Base-by-base conservation (phyloP, 2,113 vertebrate species). In the Cyprinodon variegatus region DNA sequence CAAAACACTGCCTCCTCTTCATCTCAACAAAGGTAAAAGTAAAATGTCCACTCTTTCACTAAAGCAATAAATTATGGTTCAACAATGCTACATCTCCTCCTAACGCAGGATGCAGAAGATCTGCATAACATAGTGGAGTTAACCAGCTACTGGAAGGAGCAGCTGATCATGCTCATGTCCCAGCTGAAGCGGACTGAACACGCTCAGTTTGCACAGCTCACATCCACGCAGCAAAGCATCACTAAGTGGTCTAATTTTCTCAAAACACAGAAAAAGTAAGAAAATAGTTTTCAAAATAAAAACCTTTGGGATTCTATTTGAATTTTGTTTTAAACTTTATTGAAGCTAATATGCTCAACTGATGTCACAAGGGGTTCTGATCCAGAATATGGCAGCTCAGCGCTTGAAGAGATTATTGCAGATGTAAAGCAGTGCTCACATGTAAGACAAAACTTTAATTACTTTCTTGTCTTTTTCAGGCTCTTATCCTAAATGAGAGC, bases 81-180 rank as follows among this genome's bases (percentile, higher is more conserved):
- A 6, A 70, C 64, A 37, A 3, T 77, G 43, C 74, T 9, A 48
- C 37, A 76, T 37, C 61, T 6, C n/a, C 15, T 74, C 64, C 70
- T 72, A 39, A 40, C 86, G 48, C 70, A 97, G 96, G 96, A 96
- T 77, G 85, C 88, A 0, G 85, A 84, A 76, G 95, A 97, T 61
- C 76, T 96, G 76, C 86, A 83, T n/a, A 15, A 61, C 72, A 76
- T 97, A 46, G 75, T 93, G 83, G 87, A 94, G 68, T 78, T 93
- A 43, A 92, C 83, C 0, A 79, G 92, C 45, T 72, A 71, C 41
- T 97, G 96, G 94, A 93, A 82, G 77, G 81, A 85, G 12, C 81
- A 88, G 57, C 4, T 96, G 78, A 53, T 29, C 12, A 70, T 0
- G 3, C 76, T 94, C 79, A 83, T 90, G 71, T 50, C 83, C 65